Conservation (phyloP, 1,140 invertebrate species). For the Littorina saxatilis region DNA sequence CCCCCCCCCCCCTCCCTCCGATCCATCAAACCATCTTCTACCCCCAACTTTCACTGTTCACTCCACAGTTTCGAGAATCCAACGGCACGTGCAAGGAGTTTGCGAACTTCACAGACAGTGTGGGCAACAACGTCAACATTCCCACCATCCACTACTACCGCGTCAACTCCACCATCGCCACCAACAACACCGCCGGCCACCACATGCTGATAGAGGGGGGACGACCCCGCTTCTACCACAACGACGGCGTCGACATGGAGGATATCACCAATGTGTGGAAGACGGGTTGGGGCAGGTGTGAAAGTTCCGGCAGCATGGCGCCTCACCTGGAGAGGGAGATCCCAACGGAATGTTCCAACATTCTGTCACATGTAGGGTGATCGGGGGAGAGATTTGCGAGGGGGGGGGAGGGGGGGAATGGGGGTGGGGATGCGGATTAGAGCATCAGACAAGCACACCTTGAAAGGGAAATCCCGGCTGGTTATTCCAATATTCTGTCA, state of each 20-base stretch:
- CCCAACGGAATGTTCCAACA: conserved; percentile 16
- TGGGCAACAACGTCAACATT: conserved; percentile 29
- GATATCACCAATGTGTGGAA: conserved; percentile 64
- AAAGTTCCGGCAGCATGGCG: conserved; percentile 59
- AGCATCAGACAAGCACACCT: too few relatives aligned
- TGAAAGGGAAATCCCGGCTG: conserved; percentile 27
- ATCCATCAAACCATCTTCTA: too few relatives aligned
- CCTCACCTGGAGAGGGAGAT: conserved; percentile 49
- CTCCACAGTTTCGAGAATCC: too few relatives aligned
- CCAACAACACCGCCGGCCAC: conserved; percentile 44
- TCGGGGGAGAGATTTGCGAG: background rate
- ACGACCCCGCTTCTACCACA: conserved; percentile 51
- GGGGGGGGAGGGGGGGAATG: too few relatives aligned
- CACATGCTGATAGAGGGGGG: conserved; percentile 46
- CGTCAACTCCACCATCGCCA: conserved; percentile 35
- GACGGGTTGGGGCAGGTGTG: conserved; percentile 64
- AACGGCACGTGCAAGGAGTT: conserved; percentile 1
- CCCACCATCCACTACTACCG: conserved; percentile 56
- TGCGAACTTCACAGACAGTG: conserved; percentile 42
- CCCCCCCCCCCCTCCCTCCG: too few relatives aligned
- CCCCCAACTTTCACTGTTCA: too few relatives aligned
- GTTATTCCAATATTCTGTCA: conserved; percentile 8
- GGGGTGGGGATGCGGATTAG: background rate
- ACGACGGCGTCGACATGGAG: conserved; percentile 44
- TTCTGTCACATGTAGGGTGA: background rate